phyloP scores from a whole-genome alignment of 2,113 vertebrate species.

The Labeo rohita region DNA sequence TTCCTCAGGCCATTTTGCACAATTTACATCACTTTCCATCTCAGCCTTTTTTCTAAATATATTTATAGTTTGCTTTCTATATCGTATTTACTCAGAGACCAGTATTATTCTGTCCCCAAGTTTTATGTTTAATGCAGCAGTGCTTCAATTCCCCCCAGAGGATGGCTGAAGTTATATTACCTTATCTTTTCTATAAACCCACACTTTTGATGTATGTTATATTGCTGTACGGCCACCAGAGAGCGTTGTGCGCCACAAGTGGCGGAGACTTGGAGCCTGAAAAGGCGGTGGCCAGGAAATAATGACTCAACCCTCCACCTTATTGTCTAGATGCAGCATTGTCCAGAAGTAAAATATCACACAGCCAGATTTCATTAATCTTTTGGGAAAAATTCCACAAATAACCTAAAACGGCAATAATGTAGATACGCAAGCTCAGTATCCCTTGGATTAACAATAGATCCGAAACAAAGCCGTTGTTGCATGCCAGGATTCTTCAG shows the following conservation, averaged over 20 bases:
- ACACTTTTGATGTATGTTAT: conserved; percentile 5
- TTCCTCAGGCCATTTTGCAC: neutral
- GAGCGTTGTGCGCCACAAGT: conserved; percentile 68
- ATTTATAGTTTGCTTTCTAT: neutral
- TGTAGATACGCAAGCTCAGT: neutral
- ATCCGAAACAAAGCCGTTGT: neutral
- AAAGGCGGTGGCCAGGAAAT: conserved; percentile 61
- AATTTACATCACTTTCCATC: neutral
- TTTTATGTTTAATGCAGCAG: conserved; percentile 9
- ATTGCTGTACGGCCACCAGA: conserved; percentile 60
- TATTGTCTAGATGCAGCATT: conserved; percentile 56
- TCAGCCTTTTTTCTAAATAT: neutral
- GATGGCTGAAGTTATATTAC: conserved; percentile 6
- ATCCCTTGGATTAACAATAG: neutral
- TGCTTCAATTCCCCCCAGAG: neutral
- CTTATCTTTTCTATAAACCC: neutral
- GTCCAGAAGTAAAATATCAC: conserved; percentile 37
- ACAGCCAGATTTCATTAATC: neutral
- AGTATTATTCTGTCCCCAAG: neutral
- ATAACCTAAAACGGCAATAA: conserved; percentile 25
- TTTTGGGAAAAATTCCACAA: neutral
- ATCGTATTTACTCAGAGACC: neutral
- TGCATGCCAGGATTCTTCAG: neutral
- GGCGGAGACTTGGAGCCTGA: conserved; percentile 9
- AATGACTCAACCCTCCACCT: conserved; percentile 59